Base-by-base conservation (phyloP, 1,140 invertebrate species). In the Bombus huntii region DNA sequence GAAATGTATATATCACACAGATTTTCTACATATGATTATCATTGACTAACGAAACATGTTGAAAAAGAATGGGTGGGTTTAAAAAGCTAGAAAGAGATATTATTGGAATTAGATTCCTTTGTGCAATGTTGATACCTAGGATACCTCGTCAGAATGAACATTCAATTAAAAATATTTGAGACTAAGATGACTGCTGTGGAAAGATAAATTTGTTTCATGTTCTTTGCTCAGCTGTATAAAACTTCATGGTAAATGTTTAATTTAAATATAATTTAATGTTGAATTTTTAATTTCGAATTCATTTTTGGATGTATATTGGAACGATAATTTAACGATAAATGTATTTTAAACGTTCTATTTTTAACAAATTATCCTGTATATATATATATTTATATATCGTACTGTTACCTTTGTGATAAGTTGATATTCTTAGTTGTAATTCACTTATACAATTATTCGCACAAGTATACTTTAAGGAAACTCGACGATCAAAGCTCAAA, bases 1-100 rank as follows among this genome's bases (percentile, higher is more conserved):
- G 39, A 59, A 66, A 77, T 82, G 62, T 87, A 82, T 39, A 72
- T 74, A 71, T 88, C 37, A 79, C 70, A n/a, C 75, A 81, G 28
- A 77, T 71, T 53, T 68, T 73, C 53, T 83, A 83, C 74, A 37
- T 44, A 74, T 44, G 59, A 78, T 75, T 80, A 59, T 87, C 74
- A 83, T 79, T 88, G 28, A 66, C 39, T 73, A 81, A 76, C n/a
- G 34, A 10, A 31, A 42, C 13, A 25, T 22, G 2, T 31, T 74
- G n/a, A 18, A n/a, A 22, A 1, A 75, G 44, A 74, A 34, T 47
- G 42, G 42, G 22, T 25, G 0, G 18, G 25, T 6, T 53, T 57
- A 42, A 28, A 13, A 8, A 28, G 59, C 22, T 47, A 18, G 15
- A 15, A 39, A 34, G n/a, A 77, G 39, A 59, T 74, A 59, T 78